phyloP scores from a whole-genome alignment of 2,888 invertebrate genomes.

The Calameuta idolon region DNA sequence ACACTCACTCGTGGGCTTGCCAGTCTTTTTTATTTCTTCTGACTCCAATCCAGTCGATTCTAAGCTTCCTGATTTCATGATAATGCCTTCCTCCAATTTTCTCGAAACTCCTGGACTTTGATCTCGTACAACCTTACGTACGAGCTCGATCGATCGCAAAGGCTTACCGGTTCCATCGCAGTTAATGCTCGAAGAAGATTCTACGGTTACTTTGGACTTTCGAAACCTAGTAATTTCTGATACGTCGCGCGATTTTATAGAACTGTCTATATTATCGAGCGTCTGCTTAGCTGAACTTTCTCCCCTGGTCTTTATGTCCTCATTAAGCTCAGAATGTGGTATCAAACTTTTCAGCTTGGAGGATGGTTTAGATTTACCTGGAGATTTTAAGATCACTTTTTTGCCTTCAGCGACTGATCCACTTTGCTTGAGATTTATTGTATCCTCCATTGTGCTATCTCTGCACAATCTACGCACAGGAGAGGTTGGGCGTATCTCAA shows the following conservation, averaged over 20 bases:
- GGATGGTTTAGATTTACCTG: neutral
- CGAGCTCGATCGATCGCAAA: conserved; percentile 3
- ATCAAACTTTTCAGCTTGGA: neutral
- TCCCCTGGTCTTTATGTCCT: conserved; percentile 19
- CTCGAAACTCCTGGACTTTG: conserved; percentile 2
- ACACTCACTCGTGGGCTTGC: neutral
- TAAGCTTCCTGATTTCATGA: neutral
- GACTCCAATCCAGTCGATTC: neutral
- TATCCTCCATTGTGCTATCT: neutral
- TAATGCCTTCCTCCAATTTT: neutral
- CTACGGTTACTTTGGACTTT: neutral
- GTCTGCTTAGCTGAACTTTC: conserved; percentile 5
- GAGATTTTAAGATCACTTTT: neutral
- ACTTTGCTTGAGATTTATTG: neutral
- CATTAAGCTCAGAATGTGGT: neutral
- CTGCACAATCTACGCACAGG: neutral
- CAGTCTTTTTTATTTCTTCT: neutral
- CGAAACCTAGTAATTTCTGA: neutral
- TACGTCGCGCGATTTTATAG: neutral
- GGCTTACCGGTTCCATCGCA: neutral
- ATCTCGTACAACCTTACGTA: neutral
- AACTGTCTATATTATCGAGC: conserved; percentile 20
- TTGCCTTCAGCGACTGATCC: neutral
- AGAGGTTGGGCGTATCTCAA: neutral
- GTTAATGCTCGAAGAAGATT: neutral